Conservation (phyloP, 2,888 invertebrate genomes). For the Panzeria rudis region DNA sequence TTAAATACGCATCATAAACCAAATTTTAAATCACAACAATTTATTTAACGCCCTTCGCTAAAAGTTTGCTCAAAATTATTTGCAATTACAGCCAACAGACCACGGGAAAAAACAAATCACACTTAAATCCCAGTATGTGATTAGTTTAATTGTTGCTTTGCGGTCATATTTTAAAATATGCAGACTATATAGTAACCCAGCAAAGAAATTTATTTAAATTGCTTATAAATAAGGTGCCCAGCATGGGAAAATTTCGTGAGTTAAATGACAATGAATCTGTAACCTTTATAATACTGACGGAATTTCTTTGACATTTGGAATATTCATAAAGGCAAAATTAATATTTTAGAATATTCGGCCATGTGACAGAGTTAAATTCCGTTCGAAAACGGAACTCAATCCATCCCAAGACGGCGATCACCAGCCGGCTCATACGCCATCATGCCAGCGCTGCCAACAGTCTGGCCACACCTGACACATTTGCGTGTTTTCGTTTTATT, state of each 20-base stretch:
- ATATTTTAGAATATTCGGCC: too few species aligned
- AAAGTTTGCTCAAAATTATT: slow-evolving; percentile 30
- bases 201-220: neutral
- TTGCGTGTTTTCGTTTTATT: too few species aligned
- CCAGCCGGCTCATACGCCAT: too few species aligned
- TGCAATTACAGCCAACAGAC: slow-evolving; percentile 42
- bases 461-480: too few species aligned
- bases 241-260: neutral
- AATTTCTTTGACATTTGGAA: too few species aligned
- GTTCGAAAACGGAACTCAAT: too few species aligned
- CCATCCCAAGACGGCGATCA: too few species aligned
- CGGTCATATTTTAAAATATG: slow-evolving; percentile 64
- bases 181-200: slow-evolving; percentile 26
- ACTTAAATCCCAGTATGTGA: slow-evolving; percentile 82
- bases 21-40: slow-evolving; percentile 57
- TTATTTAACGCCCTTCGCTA: slow-evolving; percentile 14
- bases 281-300: too few species aligned
- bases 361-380: too few species aligned
- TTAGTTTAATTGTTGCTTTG: slow-evolving; percentile 84
- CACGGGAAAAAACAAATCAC: slow-evolving; percentile 75
- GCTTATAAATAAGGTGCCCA: neutral
- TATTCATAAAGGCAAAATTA: too few species aligned
- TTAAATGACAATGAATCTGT: neutral
- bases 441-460: too few species aligned
- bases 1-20: slow-evolving; percentile 60